phyloP scores from a whole-genome alignment of 2,888 invertebrate genomes.

The Colostygia pectinataria region DNA sequence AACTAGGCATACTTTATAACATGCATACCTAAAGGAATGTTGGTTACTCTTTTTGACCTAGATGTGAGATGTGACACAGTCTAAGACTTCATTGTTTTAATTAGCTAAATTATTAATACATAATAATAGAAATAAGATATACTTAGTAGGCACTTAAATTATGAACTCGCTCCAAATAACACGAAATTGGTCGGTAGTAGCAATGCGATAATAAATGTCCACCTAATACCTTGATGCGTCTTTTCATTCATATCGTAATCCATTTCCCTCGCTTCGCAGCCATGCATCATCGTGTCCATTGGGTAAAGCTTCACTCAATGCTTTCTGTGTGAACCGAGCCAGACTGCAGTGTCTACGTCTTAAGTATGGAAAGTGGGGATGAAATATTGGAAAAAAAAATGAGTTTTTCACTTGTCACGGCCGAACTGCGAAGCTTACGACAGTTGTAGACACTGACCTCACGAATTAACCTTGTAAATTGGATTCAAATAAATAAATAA shows the following conservation, averaged over 20 bases:
- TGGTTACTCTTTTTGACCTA: no score
- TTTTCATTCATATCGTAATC: slow-evolving; percentile 17
- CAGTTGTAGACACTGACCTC: slow-evolving; percentile 12
- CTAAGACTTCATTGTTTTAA: no score
- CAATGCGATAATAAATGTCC: not conserved
- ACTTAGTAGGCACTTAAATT: no score
- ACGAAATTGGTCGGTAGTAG: not conserved
- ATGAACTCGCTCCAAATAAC: no score
- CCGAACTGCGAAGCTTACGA: slow-evolving; percentile 1
- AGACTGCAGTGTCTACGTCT: slow-evolving; percentile 9
- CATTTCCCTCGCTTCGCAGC: slow-evolving; percentile 6
- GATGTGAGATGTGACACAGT: no score
- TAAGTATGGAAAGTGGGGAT: not conserved
- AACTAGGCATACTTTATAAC: no score
- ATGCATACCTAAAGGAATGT: no score
- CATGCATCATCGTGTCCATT: slow-evolving; percentile 18
- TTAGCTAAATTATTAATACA: no score
- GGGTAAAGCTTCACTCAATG: slow-evolving; percentile 10
- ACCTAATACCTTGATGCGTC: not conserved
- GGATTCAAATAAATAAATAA: not conserved
- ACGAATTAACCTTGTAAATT: not conserved
- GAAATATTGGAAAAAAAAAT: slow-evolving; percentile 1
- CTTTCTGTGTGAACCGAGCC: slow-evolving; percentile 14
- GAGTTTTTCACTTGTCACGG: slow-evolving; percentile 1
- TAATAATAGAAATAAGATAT: no score